Evolutionary conservation across 2,113 vertebrate species (phyloP).

Genomic region (Bos javanicus): DNA sequence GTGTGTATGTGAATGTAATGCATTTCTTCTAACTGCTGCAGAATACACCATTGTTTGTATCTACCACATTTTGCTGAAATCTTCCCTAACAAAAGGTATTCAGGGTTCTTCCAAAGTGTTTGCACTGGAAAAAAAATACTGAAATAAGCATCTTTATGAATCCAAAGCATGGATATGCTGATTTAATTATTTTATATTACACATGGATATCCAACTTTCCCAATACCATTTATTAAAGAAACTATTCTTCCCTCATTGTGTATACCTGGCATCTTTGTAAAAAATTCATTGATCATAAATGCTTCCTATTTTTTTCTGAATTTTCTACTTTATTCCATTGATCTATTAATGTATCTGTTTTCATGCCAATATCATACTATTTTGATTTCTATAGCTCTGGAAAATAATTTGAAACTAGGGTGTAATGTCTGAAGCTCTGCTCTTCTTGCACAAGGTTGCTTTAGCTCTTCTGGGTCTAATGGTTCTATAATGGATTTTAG

Average conservation of each 20-base stretch:
- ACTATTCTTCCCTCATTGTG: background rate
- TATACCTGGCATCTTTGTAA: background rate
- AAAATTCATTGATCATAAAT: background rate
- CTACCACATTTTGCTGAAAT: background rate
- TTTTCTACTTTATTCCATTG: background rate
- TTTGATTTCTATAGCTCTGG: background rate
- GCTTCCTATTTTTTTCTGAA: background rate
- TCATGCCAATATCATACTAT: background rate
- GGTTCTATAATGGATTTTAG: background rate
- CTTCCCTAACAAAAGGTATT: background rate
- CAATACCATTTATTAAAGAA: background rate
- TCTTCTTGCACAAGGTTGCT: background rate
- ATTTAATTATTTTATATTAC: background rate
- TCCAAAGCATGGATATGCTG: background rate
- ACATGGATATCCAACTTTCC: background rate
- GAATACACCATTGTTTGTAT: background rate
- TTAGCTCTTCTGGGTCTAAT: background rate
- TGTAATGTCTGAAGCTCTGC: background rate
- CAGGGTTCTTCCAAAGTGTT: background rate
- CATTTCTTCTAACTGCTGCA: background rate
- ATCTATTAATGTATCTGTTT: background rate
- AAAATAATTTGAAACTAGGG: background rate
- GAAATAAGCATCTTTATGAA: background rate
- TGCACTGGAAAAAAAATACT: background rate
- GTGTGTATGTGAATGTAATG: no score